Conservation (phyloP, 2,113 vertebrate species). For the Bungarus multicinctus region DNA sequence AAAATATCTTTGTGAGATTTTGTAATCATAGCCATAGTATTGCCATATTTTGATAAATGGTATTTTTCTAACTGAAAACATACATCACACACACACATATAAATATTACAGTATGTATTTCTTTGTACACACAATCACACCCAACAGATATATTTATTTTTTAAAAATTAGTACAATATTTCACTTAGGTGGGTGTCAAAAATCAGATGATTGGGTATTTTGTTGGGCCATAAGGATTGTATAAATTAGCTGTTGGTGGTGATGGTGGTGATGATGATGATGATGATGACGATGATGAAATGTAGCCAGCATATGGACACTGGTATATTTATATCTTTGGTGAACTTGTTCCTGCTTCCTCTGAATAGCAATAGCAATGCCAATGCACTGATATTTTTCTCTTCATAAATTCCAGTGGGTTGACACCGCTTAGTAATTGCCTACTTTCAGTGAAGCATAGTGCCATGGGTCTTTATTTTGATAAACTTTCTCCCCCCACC, state of each 20-base stretch:
- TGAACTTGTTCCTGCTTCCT: not conserved
- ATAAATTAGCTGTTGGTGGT: not conserved
- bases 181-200: conserved; percentile 43
- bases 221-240: not conserved
- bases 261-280: not conserved
- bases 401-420: not conserved
- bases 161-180: conserved; percentile 56
- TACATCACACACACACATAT: conserved; percentile 27
- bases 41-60: conserved; percentile 72
- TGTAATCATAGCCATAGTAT: conserved; percentile 65
- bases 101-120: conserved; percentile 43
- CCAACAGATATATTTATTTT: conserved; percentile 70
- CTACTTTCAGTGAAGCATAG: not conserved
- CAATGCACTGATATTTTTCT: not conserved
- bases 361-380: not conserved
- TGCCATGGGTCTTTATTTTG: not conserved
- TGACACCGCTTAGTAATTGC: not conserved
- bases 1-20: conserved; percentile 64
- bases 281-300: not conserved
- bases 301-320: not conserved
- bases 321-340: not conserved
- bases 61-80: conserved; percentile 75
- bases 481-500: not conserved
- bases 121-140: conserved; percentile 39
- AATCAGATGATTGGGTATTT: conserved; percentile 20